Percentiles rank a stretch among this genome's conserved stretches.
These are phyloP conservation scores for Gorsachius goisagi DNA, from an alignment of 2,113 vertebrate species.

Conservation along the genomic window DNA sequence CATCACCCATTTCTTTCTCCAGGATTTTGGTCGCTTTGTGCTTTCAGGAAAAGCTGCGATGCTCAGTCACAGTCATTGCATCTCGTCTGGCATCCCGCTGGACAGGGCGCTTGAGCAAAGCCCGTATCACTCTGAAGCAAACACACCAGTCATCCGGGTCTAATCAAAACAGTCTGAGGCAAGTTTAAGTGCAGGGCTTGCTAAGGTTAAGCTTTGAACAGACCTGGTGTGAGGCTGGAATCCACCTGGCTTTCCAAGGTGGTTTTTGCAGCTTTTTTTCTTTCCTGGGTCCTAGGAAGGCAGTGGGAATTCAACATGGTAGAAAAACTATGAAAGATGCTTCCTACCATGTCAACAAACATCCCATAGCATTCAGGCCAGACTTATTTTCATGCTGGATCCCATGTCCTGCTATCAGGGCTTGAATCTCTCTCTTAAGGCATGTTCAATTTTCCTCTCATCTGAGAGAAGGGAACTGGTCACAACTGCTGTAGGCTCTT, in stretches of 20 bases:
- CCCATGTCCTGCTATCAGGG: neutral
- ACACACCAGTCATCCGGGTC: neutral
- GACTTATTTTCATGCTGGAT: neutral
- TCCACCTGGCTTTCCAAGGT: neutral
- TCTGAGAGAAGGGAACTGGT: neutral
- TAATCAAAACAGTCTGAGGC: neutral
- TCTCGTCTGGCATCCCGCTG: accelerated
- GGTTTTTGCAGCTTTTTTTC: neutral
- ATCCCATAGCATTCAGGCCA: neutral
- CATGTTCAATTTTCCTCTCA: neutral
- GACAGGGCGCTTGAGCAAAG: neutral
- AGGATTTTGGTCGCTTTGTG: neutral
- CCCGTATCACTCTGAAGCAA: neutral
- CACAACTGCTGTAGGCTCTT: neutral
- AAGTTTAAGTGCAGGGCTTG: neutral
- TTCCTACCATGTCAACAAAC: neutral
- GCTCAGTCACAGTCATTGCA: neutral
- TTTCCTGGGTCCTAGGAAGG: neutral
- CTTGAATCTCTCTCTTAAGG: neutral
- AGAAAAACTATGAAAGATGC: neutral
- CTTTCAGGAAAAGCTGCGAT: neutral
- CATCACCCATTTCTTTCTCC: neutral
- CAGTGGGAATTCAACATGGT: neutral
- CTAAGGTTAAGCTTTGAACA: neutral
- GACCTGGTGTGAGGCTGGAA: neutral